A percentile compares a stretch with the other conserved stretches of the same genome.
Evolutionary conservation across 64 coral and sea anemone genomes (phyloP).

Genomic region (Montipora foliosa): DNA sequence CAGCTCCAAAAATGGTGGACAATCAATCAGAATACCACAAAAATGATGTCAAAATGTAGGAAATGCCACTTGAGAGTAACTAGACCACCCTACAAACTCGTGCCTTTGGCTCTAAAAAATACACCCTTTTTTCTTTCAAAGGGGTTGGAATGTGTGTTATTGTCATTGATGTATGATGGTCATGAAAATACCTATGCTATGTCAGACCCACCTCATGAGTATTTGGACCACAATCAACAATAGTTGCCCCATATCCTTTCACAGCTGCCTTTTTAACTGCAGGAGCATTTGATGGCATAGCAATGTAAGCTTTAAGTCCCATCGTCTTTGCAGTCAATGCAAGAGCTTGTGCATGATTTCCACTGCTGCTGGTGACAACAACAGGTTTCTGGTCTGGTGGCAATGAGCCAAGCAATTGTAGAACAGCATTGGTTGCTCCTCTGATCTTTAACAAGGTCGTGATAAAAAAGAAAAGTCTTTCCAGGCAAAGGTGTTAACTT

Average conservation of each 20-base stretch:
- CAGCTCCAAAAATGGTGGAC: too few relatives aligned
- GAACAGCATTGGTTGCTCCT: constrained; percentile 97
- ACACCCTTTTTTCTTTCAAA: too few relatives aligned
- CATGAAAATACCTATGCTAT: neutral
- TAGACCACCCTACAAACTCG: too few relatives aligned
- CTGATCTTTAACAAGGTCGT: constrained; percentile 66
- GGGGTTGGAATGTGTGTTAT: too few relatives aligned
- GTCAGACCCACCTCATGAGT: neutral
- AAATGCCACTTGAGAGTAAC: too few relatives aligned
- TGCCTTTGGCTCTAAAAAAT: too few relatives aligned
- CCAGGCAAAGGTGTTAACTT: too few relatives aligned
- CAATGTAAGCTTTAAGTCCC: constrained; percentile 84
- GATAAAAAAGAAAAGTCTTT: too few relatives aligned
- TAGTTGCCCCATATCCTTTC: constrained; percentile 87
- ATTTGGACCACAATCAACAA: constrained; percentile 84
- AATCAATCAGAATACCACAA: too few relatives aligned
- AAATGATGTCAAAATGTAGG: too few relatives aligned
- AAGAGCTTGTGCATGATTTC: constrained; percentile 95
- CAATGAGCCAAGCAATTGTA: constrained; percentile 50
- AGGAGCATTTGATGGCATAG: constrained; percentile 91
- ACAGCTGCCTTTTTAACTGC: constrained; percentile 89
- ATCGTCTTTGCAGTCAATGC: constrained; percentile 84
- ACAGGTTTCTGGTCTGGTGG: constrained; percentile 61
- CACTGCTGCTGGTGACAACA: constrained; percentile 94
- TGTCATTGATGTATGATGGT: too few relatives aligned